Conservation (phyloP, 2,888 invertebrate genomes). For the Blomia tropicalis region DNA sequence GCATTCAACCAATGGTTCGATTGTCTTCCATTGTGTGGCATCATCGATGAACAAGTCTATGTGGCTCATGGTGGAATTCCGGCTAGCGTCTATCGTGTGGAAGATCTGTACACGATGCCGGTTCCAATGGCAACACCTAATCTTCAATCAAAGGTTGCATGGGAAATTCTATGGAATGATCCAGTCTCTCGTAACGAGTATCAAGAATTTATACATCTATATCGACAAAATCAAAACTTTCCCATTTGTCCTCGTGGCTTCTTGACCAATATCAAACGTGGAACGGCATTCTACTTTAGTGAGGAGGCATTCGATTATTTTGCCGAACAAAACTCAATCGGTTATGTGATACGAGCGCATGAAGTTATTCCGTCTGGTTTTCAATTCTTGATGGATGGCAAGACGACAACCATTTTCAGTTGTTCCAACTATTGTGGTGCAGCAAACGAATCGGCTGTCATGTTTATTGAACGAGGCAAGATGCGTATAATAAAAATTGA, state of each 20-base stretch:
- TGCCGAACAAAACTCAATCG: slow-evolving; percentile 47
- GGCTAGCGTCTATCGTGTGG: slow-evolving; percentile 35
- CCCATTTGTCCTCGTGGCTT: slow-evolving; percentile 47
- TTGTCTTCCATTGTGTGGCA: slow-evolving; percentile 52
- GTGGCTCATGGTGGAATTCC: slow-evolving; percentile 64
- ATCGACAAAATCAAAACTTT: background rate
- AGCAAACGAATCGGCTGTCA: slow-evolving; percentile 53
- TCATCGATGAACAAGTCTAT: slow-evolving; percentile 52
- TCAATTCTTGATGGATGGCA: slow-evolving; percentile 51
- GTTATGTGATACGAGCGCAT: slow-evolving; percentile 56
- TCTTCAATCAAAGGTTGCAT: too few species aligned
- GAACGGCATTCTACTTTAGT: slow-evolving; percentile 56
- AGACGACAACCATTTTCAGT: slow-evolving; percentile 55
- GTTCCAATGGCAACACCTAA: slow-evolving; percentile 46
- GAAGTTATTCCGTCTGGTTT: slow-evolving; percentile 40
- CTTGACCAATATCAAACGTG: slow-evolving; percentile 48
- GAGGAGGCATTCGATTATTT: slow-evolving; percentile 50
- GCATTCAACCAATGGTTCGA: slow-evolving; percentile 55
- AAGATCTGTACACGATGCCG: slow-evolving; percentile 39
- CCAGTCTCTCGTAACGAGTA: too few species aligned
- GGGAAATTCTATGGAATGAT: too few species aligned
- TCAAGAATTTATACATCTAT: background rate
- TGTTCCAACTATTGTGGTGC: slow-evolving; percentile 59
- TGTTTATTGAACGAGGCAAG: slow-evolving; percentile 49
- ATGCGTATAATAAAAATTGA: slow-evolving; percentile 48